These are phyloP conservation scores for Aulostomus chinensis DNA, from an alignment of 2,797 vertebrate species.

Conservation along the genomic window DNA sequence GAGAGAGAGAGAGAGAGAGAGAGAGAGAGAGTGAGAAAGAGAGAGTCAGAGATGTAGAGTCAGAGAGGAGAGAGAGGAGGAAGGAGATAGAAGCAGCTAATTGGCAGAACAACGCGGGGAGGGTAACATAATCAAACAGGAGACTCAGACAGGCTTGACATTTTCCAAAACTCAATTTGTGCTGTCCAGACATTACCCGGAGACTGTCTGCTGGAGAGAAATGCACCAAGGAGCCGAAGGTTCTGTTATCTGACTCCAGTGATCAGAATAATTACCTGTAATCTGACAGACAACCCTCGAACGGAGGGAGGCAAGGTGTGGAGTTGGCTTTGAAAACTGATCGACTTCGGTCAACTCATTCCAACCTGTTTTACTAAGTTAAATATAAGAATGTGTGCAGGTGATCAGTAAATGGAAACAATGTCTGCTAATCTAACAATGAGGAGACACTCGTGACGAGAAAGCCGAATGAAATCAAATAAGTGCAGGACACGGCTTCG, in stretches of 20 bases:
- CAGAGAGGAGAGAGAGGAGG: neutral
- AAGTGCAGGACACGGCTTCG: too few species aligned
- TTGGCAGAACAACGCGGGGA: conserved; percentile 53
- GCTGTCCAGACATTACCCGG: conserved; percentile 41
- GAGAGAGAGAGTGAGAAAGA: too few species aligned
- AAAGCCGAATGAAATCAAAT: too few species aligned
- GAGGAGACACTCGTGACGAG: too few species aligned
- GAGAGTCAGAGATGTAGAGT: too few species aligned
- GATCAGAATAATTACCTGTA: neutral
- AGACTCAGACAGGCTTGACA: conserved; percentile 53
- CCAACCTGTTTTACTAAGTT: too few species aligned
- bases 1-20: conserved; percentile 4
- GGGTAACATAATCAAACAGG: conserved; percentile 56
- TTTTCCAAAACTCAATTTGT: conserved; percentile 74
- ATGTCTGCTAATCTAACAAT: too few species aligned
- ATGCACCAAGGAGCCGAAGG: conserved; percentile 20
- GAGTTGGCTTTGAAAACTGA: too few species aligned
- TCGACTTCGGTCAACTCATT: too few species aligned
- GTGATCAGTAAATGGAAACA: too few species aligned
- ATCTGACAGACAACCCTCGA: neutral
- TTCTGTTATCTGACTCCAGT: conserved; percentile 10
- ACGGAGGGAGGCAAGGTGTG: neutral
- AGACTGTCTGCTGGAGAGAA: conserved; percentile 36
- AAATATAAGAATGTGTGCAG: too few species aligned
- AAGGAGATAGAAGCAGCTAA: conserved; percentile 36